Percentiles rank a stretch among this genome's conserved stretches.
These are phyloP conservation scores for Microdon myrmicae DNA, from an alignment of 2,888 invertebrate genomes.

Conservation along the genomic window DNA sequence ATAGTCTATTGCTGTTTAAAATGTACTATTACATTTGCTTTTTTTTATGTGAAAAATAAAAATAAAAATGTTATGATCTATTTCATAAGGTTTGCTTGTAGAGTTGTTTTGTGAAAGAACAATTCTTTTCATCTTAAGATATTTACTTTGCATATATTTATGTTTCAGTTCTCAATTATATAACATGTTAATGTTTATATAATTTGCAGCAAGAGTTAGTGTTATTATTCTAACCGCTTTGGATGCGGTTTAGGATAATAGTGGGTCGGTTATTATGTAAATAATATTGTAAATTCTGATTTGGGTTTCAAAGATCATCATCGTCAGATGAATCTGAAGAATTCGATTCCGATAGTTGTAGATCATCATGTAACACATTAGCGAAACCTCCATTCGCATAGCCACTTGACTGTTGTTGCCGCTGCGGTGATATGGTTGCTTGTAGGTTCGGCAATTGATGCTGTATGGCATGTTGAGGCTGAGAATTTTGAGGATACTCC, in stretches of 20 bases:
- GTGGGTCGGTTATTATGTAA: conserved; percentile 42
- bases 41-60: too few species aligned
- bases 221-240: conserved; percentile 39
- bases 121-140: too few species aligned
- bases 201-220: conserved; percentile 35
- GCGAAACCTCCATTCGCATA: conserved; percentile 61
- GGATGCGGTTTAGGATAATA: conserved; percentile 45
- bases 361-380: conserved; percentile 79
- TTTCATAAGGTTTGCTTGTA: too few species aligned
- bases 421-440: conserved; percentile 39
- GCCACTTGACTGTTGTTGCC: conserved; percentile 56
- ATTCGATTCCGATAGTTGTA: conserved; percentile 87
- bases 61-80: too few species aligned
- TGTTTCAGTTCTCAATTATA: conserved; percentile 32
- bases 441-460: conserved; percentile 51
- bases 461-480: conserved; percentile 47
- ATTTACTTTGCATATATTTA: conserved; percentile 22
- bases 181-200: conserved; percentile 32
- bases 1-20: too few species aligned
- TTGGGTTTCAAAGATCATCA: conserved; percentile 54
- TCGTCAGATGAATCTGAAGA: conserved; percentile 75
- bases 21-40: too few species aligned
- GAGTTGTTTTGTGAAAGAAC: too few species aligned
- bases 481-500: conserved; percentile 55
- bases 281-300: conserved; percentile 31